Evolutionary conservation across 2,888 invertebrate species (phyloP).

Genomic region (Leptopilina drosophilae): DNA sequence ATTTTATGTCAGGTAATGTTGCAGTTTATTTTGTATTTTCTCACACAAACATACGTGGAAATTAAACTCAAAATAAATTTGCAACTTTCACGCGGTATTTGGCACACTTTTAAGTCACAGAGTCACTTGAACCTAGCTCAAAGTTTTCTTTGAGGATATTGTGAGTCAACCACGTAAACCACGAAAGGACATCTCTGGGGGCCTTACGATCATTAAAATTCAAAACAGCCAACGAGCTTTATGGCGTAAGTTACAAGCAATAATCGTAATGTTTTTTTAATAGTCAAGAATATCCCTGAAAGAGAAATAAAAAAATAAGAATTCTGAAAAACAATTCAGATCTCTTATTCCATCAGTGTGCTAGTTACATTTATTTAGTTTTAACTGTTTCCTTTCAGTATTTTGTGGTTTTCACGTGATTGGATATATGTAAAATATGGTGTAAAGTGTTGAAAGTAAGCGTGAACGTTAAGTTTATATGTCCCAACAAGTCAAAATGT

Average conservation of each 20-base stretch:
- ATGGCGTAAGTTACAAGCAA: constrained; percentile 15
- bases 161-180: constrained; percentile 31
- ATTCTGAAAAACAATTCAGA: constrained; percentile 21
- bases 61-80: neutral
- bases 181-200: constrained; percentile 25
- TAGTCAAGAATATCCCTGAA: constrained; percentile 10
- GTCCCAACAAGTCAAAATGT: constrained; percentile 35
- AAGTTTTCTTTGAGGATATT: constrained; percentile 10
- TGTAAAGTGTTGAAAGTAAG: constrained; percentile 29
- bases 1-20: too few species aligned
- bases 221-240: constrained; percentile 14
- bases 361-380: constrained; percentile 20
- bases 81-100: neutral
- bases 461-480: constrained; percentile 30
- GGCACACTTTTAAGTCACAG: neutral
- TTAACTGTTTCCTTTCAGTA: neutral
- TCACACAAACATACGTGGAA: neutral
- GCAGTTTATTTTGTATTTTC: too few species aligned
- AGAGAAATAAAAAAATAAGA: neutral
- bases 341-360: neutral
- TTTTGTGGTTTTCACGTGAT: constrained; percentile 26
- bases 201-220: constrained; percentile 27
- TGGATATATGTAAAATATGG: constrained; percentile 35
- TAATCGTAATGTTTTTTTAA: constrained; percentile 37
- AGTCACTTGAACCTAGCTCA: constrained; percentile 12